A percentile compares a stretch with the other conserved stretches of the same genome.
These are phyloP conservation scores for Drosophila leontia DNA, from an alignment of 1,140 invertebrate species.

Conservation along the genomic window DNA sequence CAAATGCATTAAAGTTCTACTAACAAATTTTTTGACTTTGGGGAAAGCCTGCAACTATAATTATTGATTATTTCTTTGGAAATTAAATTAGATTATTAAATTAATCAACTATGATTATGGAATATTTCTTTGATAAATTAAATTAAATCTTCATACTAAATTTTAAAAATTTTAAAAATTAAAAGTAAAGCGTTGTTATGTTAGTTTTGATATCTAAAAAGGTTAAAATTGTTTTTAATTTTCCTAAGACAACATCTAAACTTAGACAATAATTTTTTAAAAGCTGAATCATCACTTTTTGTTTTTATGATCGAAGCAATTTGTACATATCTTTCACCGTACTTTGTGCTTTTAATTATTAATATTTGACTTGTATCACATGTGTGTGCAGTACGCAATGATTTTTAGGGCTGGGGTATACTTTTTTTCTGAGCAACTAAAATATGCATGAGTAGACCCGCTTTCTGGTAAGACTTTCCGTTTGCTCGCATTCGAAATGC, in stretches of 20 bases:
- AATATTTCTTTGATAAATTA: too few species aligned
- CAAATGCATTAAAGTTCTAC: slow-evolving; percentile 43
- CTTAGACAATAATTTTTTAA: neutral
- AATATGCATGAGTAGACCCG: slow-evolving; percentile 46
- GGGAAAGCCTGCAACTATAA: neutral
- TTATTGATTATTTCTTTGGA: neutral
- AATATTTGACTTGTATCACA: neutral
- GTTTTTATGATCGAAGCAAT: neutral
- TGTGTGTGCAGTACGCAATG: neutral
- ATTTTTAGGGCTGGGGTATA: too few species aligned
- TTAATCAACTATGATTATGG: too few species aligned
- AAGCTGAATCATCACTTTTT: neutral
- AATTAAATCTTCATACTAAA: too few species aligned
- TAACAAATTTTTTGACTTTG: neutral
- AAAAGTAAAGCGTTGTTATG: too few species aligned
- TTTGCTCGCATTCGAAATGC: slow-evolving; percentile 57
- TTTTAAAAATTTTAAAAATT: too few species aligned
- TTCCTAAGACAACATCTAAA: neutral
- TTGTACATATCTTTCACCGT: neutral
- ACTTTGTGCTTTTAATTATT: neutral
- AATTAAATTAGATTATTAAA: neutral
- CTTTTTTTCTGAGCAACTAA: slow-evolving; percentile 22
- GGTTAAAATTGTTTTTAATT: too few species aligned
- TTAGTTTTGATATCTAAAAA: too few species aligned
- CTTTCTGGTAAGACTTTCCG: slow-evolving; percentile 15